Evolutionary conservation across 2,113 vertebrate species (phyloP), one percentile per base, ranked within the genome.

Genomic region (Hemibagrus wyckioides): DNA sequence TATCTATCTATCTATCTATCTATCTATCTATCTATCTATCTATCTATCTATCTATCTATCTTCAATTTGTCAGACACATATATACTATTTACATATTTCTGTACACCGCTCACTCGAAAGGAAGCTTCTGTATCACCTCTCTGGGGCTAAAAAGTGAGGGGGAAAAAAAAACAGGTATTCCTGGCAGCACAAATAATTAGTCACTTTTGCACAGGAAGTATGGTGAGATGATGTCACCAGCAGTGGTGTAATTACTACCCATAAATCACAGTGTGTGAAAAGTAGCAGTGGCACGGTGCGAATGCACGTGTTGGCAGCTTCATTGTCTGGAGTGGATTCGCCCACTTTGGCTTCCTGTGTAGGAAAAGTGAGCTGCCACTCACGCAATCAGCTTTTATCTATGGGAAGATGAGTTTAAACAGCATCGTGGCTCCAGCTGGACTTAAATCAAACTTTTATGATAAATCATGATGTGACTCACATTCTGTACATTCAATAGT

Each of bases 151-250:
- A 89, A 79, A 57, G 76, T 23, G 30, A 54, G 36, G 36, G n/a
- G n/a, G n/a, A n/a, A 69, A 57, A 7, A 85, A 88, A 93, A 93
- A 92, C 89, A 92, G n/a, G 91, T 90, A 88, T 93, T 90, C 90
- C 93, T 92, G 92, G 92, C 94, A 94, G 94, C 94, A 94, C 93
- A 95, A 94, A 94, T 94, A 95, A 95, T 95, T 94, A 94, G 93
- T 92, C 91, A 86, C 89, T 57, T 92, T 89, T 89, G 84, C 90
- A 89, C 85, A 57, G 88, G 88, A 93, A 91, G 85, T 88, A 82
- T 82, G 93, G 93, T 84, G 93, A 93, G 94, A 94, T 95, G 94
- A 95, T 95, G 94, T 94, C 94, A 94, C 93, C 91, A 93, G 90
- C 93, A 92, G 92, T 93, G 93, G 92, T 92, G 94, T 95, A 95